Conservation (phyloP, 2,113 vertebrate genomes). For the Pipa parva region DNA sequence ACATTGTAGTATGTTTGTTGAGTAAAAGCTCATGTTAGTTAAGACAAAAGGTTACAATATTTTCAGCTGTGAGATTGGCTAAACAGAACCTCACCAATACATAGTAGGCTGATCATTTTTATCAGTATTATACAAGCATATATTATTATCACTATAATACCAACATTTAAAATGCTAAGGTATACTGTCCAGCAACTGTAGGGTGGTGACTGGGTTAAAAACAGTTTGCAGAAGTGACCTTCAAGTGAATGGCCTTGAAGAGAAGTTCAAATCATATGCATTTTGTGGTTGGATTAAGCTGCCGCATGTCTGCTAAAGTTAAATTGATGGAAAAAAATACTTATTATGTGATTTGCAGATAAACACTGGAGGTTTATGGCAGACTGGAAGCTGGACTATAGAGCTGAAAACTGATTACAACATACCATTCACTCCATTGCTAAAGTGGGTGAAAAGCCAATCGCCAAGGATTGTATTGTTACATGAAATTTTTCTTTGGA, state of each 20-base stretch:
- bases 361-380: conserved; percentile 1
- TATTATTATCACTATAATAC: too few relatives aligned
- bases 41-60: too few relatives aligned
- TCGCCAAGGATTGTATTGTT: not conserved
- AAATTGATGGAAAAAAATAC: not conserved
- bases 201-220: not conserved
- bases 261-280: conserved; percentile 9
- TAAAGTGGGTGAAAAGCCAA: not conserved
- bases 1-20: too few relatives aligned
- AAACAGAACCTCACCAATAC: too few relatives aligned
- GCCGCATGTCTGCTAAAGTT: not conserved
- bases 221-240: conserved; percentile 16
- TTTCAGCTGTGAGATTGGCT: too few relatives aligned
- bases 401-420: not conserved
- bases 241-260: not conserved
- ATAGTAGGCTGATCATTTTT: too few relatives aligned
- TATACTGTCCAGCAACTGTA: not conserved
- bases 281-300: conserved; percentile 16
- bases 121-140: too few relatives aligned
- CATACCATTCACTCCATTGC: not conserved
- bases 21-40: too few relatives aligned
- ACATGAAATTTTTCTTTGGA: not conserved
- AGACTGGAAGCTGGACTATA: too few relatives aligned
- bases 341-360: not conserved
- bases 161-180: too few relatives aligned